These are phyloP conservation scores for Orussus abietinus DNA, from an alignment of 1,140 invertebrate genomes.

Conservation along the genomic window DNA sequence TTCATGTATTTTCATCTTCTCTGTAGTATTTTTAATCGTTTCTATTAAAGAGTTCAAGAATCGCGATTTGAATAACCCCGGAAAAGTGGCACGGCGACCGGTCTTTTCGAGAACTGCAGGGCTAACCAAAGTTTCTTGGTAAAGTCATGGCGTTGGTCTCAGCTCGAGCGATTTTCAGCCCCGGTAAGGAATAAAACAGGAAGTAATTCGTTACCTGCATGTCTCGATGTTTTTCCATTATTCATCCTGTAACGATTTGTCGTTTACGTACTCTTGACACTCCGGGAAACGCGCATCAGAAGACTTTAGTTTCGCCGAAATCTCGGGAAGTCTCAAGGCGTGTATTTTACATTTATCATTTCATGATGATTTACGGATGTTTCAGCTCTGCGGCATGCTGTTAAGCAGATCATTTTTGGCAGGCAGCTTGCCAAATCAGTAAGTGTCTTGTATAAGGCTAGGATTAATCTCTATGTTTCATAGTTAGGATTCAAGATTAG, in stretches of 20 bases:
- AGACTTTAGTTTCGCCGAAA: conserved; percentile 7
- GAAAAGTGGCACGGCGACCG: no score
- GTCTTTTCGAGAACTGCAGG: no score
- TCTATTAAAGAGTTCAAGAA: no score
- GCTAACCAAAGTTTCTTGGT: no score
- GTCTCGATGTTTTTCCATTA: not conserved
- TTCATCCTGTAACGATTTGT: not conserved
- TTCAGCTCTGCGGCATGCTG: conserved; percentile 36
- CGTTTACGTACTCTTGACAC: not conserved
- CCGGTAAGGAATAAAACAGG: conserved; percentile 33
- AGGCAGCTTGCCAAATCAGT: conserved; percentile 39
- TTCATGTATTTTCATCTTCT: no score
- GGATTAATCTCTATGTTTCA: not conserved
- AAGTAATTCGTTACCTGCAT: not conserved
- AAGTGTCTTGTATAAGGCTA: conserved; percentile 26
- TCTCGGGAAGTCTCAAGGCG: not conserved
- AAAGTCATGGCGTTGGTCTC: conserved; percentile 42
- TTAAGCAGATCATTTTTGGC: conserved; percentile 28
- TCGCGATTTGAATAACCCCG: no score
- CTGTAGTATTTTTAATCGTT: no score
- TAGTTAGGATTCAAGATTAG: not conserved
- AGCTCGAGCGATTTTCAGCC: conserved; percentile 35
- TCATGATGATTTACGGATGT: not conserved
- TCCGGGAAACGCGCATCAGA: conserved; percentile 5
- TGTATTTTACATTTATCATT: not conserved